Conservation (phyloP, 2,797 vertebrate species). For the Tragopan temminckii region DNA sequence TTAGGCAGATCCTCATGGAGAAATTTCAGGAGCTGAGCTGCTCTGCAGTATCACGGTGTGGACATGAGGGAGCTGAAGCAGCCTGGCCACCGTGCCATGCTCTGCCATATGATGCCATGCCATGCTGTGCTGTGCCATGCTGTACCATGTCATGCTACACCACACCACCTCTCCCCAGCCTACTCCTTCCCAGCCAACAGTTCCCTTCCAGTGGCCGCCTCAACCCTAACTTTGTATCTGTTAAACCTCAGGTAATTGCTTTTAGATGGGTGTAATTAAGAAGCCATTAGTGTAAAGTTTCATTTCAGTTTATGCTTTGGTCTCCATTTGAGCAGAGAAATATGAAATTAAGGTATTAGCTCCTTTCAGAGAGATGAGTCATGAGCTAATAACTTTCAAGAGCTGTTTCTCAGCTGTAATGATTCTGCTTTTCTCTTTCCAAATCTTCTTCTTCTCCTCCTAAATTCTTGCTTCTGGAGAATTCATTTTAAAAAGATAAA, state of each 20-base stretch:
- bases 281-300: constrained; percentile 85
- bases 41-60: not conserved
- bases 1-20: rapidly evolving
- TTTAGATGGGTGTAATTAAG: constrained; percentile 88
- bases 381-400: constrained; percentile 81
- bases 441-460: constrained; percentile 62
- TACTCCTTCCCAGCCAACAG: constrained; percentile 50
- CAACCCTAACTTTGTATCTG: constrained; percentile 82
- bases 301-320: constrained; percentile 83
- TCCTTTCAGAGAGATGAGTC: constrained; percentile 81
- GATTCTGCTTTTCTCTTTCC: constrained; percentile 73
- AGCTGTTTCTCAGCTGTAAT: constrained; percentile 77
- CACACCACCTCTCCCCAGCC: not conserved
- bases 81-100: rapidly evolving
- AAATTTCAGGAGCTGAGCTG: not conserved
- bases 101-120: rapidly evolving
- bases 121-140: not conserved
- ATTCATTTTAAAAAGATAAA: constrained; percentile 47
- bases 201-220: constrained; percentile 72
- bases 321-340: constrained; percentile 85
- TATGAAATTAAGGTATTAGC: constrained; percentile 85
- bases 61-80: not conserved
- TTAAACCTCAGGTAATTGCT: constrained; percentile 85
- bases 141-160: not conserved
- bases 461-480: constrained; percentile 57